Base-by-base conservation (phyloP, 2,888 invertebrate species). In the Volucella bombylans region DNA sequence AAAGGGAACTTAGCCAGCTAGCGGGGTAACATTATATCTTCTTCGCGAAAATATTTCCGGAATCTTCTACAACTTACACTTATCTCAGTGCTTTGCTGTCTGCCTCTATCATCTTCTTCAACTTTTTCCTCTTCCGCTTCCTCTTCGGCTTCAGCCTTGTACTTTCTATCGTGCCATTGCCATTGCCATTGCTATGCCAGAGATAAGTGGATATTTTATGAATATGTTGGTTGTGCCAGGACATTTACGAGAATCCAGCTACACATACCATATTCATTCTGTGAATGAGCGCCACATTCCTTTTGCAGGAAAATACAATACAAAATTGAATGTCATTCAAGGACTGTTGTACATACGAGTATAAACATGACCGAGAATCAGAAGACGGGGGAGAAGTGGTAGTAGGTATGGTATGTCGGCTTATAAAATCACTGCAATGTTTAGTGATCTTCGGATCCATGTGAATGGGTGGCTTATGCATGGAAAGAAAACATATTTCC, bases 131-230 rank as follows among this genome's bases (percentile, higher is more conserved):
- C 23, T 39, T 11, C n/a, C n/a, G n/a, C n/a, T n/a, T n/a, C 23
- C 14, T 23, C 64, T 50, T 41, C 64, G n/a, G 55, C 39, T 39
- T 31, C 6, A 6, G 6, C 18, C 49, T 49, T 55, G 41, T 71
- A 4, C 18, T 23, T 23, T 23, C 3, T 23, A 23, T 23, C 3
- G 18, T 54, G 31, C n/a, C 31, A 31, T 23, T 69, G 41, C 57
- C 55, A 47, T 78, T 54, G 41, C 15, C 31, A 31, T 23, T 69
- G 41, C 57, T 50, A 47, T 78, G 59, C 59, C 72, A 67, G 59
- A 71, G 71, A 80, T 83, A 82, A 82, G 78, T 68, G 78, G 62
- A 69, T 79, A 73, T 68, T 79, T 79, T 82, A 82, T 73, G 72
- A 79, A 79, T 82, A 73, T 43, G 69, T 54, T 55, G 50, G 71